Base-by-base conservation (phyloP, 2,797 vertebrate species). In the Cottoperca gobio region DNA sequence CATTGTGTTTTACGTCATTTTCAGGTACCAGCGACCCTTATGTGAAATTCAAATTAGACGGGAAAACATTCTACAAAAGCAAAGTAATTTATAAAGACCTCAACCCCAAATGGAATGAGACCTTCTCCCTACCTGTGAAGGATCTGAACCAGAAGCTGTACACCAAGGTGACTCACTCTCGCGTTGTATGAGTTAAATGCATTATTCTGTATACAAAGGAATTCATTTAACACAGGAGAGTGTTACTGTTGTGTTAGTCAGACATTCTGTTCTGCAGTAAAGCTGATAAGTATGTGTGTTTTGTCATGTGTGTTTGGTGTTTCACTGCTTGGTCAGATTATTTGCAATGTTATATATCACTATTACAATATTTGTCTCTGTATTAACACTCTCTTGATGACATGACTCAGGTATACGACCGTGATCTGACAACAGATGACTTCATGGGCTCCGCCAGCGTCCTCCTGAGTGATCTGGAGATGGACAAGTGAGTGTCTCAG, bases 11-110 rank as follows among this genome's bases (percentile, higher is more conserved):
- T 55, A 2, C 5, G 3, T 70, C 1, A 2, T 86, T 72, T 14
- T 46, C 74, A 99, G 98, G 98, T 73, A 99, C 98, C 42, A 99
- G 98, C 26, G 98, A 99, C 76, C 98, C 98, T 0, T 99, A 99
- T 3, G 97, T 99, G 73, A 99, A 99, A 85, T 97, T 99, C 83
- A 98, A 99, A 86, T 77, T 98, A 72, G 97, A 97, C 0, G 97
- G 96, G 35, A 99, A 98, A 90, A 98, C 96, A 0, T 90, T 98
- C 11, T 99, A 97, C 90, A 99, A 99, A 93, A 99, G 98, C 81
- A 99, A 97, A 91, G 97, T 98, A 16, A 78, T 99, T 55, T 97
- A 97, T 74, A 99, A 97, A 90, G 97, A 97, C 87, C 92, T 99
- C 52, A 99, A 98, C 86, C 98, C 98, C 0, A 81, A 88, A 5